phyloP scores from a whole-genome alignment of 2,113 vertebrate species.

The Prunella fulvescens region DNA sequence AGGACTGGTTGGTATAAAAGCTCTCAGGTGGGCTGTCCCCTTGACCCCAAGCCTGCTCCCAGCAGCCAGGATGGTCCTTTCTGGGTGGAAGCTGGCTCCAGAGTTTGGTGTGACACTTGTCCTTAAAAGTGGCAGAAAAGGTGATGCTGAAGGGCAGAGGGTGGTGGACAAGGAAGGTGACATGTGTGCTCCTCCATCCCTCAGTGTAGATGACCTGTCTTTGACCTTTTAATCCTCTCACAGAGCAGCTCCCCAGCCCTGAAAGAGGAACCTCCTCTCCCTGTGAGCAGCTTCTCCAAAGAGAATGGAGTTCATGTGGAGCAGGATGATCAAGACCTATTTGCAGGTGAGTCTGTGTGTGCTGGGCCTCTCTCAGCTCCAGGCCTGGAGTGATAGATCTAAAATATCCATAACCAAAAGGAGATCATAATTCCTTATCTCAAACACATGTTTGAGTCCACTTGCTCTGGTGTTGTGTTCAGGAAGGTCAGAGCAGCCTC shows the following conservation, averaged over 20 bases:
- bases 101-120: not conserved
- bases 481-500: not conserved
- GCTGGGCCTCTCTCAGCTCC: not conserved
- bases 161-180: not conserved
- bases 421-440: not conserved
- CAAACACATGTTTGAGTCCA: accelerated
- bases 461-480: not conserved
- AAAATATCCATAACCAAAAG: not conserved
- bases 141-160: not conserved
- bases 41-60: not conserved
- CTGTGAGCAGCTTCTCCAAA: conserved; percentile 66
- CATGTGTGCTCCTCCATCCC: not conserved
- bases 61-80: not conserved
- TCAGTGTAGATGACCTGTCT: not conserved
- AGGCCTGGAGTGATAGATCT: not conserved
- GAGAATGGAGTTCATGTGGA: conserved; percentile 85
- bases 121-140: not conserved
- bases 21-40: not conserved
- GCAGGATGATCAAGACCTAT: conserved; percentile 87
- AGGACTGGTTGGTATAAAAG: not conserved
- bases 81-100: not conserved
- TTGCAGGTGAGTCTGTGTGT: conserved; percentile 78
- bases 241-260: conserved; percentile 59
- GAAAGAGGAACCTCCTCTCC: conserved; percentile 50
- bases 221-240: not conserved